Evolutionary conservation across 2,113 vertebrate species (phyloP), one percentile per base, ranked within the genome.

Genomic region (Channa argus): DNA sequence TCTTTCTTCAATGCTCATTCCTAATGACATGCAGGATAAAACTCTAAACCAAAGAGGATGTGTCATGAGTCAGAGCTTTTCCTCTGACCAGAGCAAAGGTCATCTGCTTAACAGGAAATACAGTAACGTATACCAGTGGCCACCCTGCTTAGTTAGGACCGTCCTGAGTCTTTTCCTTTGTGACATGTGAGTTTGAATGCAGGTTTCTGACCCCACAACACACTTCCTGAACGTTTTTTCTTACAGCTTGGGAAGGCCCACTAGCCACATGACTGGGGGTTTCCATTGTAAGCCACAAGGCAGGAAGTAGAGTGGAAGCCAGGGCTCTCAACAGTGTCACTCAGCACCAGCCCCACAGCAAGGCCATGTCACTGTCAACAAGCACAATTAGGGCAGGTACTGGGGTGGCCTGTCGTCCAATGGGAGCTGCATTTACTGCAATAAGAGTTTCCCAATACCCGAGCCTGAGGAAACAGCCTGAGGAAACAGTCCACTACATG

Each of bases 331-430:
- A 59, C 91, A 39, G 82, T 14, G 13, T 90, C 92, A 91, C 80
- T 94, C 92, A 88, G 63, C 92, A 70, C 64, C 64, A 43, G 51
- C 45, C 60, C 10, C n/a, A 63, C 79, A 75, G 74, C 86, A 89
- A 93, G 92, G 92, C 88, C 85, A 69, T 61, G 58, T 41, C 52
- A 87, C 89, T 91, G 89, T 94, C 93, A 92, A 85, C 91, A 92
- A 8, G 68, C 78, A 83, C 82, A 86, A 92, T 91, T 89, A 92
- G 81, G 77, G 65, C 66, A 55, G 49, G 69, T 63, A 58, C 64
- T 3, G 58, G 49, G 64, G 70, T 46, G 41, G 64, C 37, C 69
- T 50, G 63, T 79, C 80, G 79, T 89, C 80, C 68, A 43, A 54
- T 46, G 6, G 64, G 59, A 60, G 47, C 36, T n/a, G 15, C 8